Conservation (phyloP, 2,113 vertebrate species). For the Syngnathus scovelli region DNA sequence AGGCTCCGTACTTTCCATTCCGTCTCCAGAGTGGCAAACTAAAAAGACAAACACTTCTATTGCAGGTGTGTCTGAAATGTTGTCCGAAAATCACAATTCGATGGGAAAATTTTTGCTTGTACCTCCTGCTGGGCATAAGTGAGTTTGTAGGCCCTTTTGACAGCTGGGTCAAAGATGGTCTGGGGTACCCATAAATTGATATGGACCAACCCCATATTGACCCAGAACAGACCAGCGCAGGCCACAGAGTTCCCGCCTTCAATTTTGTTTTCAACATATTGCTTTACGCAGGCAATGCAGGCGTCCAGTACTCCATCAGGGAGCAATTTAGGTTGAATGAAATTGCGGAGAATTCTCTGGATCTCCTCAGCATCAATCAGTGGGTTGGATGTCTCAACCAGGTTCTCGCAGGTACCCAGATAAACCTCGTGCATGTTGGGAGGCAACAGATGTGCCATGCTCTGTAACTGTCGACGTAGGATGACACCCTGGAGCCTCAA, state of each 20-base stretch:
- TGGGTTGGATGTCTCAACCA: constrained; percentile 68
- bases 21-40: constrained; percentile 83
- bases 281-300: constrained; percentile 78
- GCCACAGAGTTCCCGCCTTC: constrained; percentile 65
- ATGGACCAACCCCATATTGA: constrained; percentile 86
- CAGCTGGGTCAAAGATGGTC: constrained; percentile 87
- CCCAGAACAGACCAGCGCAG: constrained; percentile 84
- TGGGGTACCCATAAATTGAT: constrained; percentile 89
- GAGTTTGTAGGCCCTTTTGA: constrained; percentile 90
- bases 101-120: not conserved
- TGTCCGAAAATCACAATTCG: not conserved
- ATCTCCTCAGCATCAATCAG: constrained; percentile 74
- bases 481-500: constrained; percentile 78
- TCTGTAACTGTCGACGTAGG: constrained; percentile 77
- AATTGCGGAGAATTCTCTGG: constrained; percentile 72
- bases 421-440: constrained; percentile 75
- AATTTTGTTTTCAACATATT: constrained; percentile 75
- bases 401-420: constrained; percentile 75
- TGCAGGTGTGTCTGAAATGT: no score
- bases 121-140: constrained; percentile 89
- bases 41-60: not conserved
- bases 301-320: constrained; percentile 78
- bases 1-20: constrained; percentile 84
- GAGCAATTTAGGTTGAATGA: constrained; percentile 71
- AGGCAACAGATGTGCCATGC: constrained; percentile 79